These are phyloP conservation scores for Xiphophorus maculatus DNA, from an alignment of 2,113 vertebrate genomes.

Conservation along the genomic window DNA sequence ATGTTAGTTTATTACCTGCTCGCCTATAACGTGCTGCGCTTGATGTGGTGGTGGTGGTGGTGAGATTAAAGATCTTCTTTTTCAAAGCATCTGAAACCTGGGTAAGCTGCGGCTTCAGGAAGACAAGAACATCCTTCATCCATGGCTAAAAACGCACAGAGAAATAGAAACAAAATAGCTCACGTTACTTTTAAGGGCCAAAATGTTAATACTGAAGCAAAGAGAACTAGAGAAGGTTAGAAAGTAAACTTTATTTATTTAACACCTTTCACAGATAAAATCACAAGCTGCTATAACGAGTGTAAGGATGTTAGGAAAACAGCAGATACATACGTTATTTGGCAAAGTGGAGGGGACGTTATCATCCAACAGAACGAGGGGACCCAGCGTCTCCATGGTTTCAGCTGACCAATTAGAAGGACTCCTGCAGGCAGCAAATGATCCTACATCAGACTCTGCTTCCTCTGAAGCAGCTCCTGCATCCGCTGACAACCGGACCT, in stretches of 20 bases:
- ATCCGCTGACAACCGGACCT: constrained; percentile 5
- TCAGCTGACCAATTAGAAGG: constrained; percentile 69
- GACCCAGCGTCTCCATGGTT: constrained; percentile 58
- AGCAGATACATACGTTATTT: constrained; percentile 54
- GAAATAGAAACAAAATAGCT: background rate
- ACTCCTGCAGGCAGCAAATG: constrained; percentile 51
- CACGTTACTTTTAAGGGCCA: background rate
- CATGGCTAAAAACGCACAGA: constrained; percentile 55
- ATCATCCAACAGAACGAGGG: constrained; percentile 64
- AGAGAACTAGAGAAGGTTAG: background rate
- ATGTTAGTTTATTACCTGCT: constrained; percentile 34
- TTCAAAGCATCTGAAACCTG: constrained; percentile 27
- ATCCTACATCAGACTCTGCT: background rate
- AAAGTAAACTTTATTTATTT: no score
- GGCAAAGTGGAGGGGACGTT: constrained; percentile 48
- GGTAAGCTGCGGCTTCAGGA: constrained; percentile 33
- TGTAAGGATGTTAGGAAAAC: background rate
- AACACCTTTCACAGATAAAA: no score
- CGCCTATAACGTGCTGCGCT: constrained; percentile 46
- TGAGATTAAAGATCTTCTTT: constrained; percentile 64
- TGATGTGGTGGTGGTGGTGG: background rate
- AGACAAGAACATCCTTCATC: constrained; percentile 63
- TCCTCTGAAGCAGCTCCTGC: background rate
- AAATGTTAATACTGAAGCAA: background rate
- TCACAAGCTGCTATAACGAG: no score